A percentile compares a stretch with the other conserved stretches of the same genome.
phyloP scores from a whole-genome alignment of 2,797 vertebrate genomes.

The Holocentrus rufus region DNA sequence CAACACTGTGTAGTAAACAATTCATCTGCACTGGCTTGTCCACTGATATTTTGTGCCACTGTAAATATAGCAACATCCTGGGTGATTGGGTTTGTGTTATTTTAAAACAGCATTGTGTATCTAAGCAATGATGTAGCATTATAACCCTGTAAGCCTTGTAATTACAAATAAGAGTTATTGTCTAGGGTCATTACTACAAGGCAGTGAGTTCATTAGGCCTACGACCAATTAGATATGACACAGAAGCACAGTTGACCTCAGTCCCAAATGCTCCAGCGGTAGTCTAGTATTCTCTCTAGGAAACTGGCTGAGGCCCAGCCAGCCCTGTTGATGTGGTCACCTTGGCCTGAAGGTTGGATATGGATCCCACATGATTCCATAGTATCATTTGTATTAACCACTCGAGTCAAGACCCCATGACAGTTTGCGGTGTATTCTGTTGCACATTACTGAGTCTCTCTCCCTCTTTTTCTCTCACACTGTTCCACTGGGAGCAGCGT shows the following conservation, averaged over 20 bases:
- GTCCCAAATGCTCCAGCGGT: conserved; percentile 15
- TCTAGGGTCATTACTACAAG: neutral
- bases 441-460: conserved; percentile 24
- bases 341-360: conserved; percentile 35
- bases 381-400: conserved; percentile 43
- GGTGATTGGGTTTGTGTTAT: conserved; percentile 38
- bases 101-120: conserved; percentile 36
- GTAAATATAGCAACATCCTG: conserved; percentile 13
- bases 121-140: neutral
- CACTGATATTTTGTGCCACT: conserved; percentile 19
- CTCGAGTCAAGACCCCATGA: conserved; percentile 27
- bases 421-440: conserved; percentile 45
- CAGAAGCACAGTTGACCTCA: conserved; percentile 34
- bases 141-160: neutral
- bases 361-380: conserved; percentile 54
- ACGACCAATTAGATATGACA: conserved; percentile 14
- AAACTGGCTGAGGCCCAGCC: conserved; percentile 24
- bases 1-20: conserved; percentile 62
- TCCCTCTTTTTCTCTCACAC: conserved; percentile 7
- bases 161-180: neutral
- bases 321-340: conserved; percentile 41
- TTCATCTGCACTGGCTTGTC: conserved; percentile 33
- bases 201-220: neutral
- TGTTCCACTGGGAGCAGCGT: conserved; percentile 48
- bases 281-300: conserved; percentile 15